These are phyloP conservation scores for Leptodirus hochenwartii DNA, from an alignment of 2,888 invertebrate species.

Conservation along the genomic window DNA sequence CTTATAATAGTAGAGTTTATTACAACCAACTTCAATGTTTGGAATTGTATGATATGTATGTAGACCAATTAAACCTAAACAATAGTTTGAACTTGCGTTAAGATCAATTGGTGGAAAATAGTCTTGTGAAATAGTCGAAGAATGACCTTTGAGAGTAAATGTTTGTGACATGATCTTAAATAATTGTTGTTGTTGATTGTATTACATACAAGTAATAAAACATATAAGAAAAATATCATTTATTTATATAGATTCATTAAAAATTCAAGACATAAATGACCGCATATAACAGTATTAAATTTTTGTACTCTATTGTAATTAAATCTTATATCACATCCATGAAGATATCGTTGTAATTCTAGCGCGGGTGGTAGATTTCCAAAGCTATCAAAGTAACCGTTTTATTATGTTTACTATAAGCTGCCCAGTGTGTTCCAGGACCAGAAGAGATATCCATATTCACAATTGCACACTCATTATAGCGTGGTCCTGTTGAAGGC, in stretches of 20 bases:
- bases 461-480: slow-evolving; percentile 16
- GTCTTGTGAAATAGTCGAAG: slow-evolving; percentile 12
- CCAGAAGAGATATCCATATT: slow-evolving; percentile 15
- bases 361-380: slow-evolving; percentile 18
- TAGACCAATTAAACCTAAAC: slow-evolving; percentile 15
- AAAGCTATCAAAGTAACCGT: slow-evolving; percentile 21
- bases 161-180: slow-evolving; percentile 14
- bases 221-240: no score
- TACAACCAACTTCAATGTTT: slow-evolving; percentile 19
- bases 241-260: slow-evolving; percentile 11
- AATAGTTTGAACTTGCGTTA: slow-evolving; percentile 13
- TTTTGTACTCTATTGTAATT: slow-evolving; percentile 17
- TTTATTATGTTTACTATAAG: slow-evolving; percentile 17
- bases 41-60: slow-evolving; percentile 18
- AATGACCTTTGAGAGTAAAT: slow-evolving; percentile 14
- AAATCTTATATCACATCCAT: slow-evolving; percentile 12
- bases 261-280: slow-evolving; percentile 18
- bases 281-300: slow-evolving; percentile 16
- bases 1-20: slow-evolving; percentile 15
- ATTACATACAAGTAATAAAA: no score
- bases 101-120: slow-evolving; percentile 15
- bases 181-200: no score
- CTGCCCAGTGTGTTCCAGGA: slow-evolving; percentile 20
- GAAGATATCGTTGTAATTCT: slow-evolving; percentile 17
- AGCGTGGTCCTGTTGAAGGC: slow-evolving; percentile 14